Base-by-base conservation (phyloP, 2,797 vertebrate genomes). In the Oophaga sylvatica region DNA sequence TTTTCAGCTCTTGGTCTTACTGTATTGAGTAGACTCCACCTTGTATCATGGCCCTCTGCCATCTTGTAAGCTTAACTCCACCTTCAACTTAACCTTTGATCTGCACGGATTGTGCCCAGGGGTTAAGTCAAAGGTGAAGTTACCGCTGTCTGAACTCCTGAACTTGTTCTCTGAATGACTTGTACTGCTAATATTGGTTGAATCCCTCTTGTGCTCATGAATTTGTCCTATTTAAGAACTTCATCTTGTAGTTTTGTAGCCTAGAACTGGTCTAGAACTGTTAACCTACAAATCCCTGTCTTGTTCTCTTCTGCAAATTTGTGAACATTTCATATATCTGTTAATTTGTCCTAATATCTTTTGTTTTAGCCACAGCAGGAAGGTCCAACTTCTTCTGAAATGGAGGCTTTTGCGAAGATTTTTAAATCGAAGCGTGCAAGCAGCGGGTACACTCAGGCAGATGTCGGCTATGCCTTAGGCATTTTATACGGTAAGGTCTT, bases 391-490 rank as follows among this genome's bases (percentile, higher is more conserved):
- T 95, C 94, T 0, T 94, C 95, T n/a, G 95, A 96, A 29, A 85
- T 97, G 91, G 96, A 96, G 89, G 94, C 95, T 90, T 97, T 97
- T 16, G 95, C 95, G 0, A 96, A 95, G 84, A 95, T 95, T 73
- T 92, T 97, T 48, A 97, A 97, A 77, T 95, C 96, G 90, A 97
- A 96, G 81, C 94, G 96, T 76, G 96, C 96, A 16, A 95, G 96
- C 0, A 71, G 96, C 80, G 96, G 96, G 9, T 97, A 96, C 83
- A 97, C 96, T 0, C 96, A 97, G 78, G 95, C 95, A 2, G 96
- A 97, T 77, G 95, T 97, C 12, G 96, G 96, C 7, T 92, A 95
- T 22, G 95, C 96, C 6, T 90, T 97, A 56, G 96, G 96, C 0
- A 94, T 95, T 80, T 93, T 96, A 6, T 96, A 95, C 83, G 96